These are phyloP conservation scores for Lasiommata megera DNA, from an alignment of 2,888 invertebrate species.

Conservation along the genomic window DNA sequence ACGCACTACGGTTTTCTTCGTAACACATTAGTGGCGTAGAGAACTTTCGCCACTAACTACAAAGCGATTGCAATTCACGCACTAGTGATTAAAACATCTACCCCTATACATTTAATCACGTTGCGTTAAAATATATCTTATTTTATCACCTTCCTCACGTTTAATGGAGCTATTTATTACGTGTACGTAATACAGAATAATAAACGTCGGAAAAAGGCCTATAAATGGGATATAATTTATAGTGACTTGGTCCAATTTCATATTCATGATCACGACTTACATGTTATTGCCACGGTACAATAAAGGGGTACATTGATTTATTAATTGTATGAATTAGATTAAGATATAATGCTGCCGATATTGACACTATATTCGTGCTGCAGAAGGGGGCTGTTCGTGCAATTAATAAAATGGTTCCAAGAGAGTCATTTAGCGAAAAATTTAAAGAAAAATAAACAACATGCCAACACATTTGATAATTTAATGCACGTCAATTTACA, in stretches of 20 bases:
- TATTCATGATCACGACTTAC: constrained; percentile 11
- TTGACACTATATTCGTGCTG: too few species aligned
- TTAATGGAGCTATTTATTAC: constrained; percentile 15
- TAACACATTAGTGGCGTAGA: too few species aligned
- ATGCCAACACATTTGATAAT: too few species aligned
- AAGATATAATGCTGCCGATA: too few species aligned
- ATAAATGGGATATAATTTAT: constrained; percentile 15
- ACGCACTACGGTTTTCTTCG: too few species aligned
- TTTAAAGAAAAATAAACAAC: too few species aligned
- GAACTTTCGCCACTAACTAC: background rate
- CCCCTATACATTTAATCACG: background rate
- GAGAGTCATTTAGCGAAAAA: too few species aligned
- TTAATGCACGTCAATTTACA: too few species aligned
- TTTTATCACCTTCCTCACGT: background rate
- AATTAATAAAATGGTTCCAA: too few species aligned
- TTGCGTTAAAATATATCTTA: background rate
- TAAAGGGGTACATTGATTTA: background rate
- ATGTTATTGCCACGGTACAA: background rate
- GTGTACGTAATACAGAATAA: constrained; percentile 12
- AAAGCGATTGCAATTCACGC: background rate
- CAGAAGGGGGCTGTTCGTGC: too few species aligned
- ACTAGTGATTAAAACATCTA: background rate
- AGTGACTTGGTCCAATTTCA: constrained; percentile 5
- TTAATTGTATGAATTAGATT: background rate
- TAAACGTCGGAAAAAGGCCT: constrained; percentile 13